Evolutionary conservation across 30 jellyfish, hydroid and myxozoan species (phyloP).

Genomic region (Nemopilema nomurai): DNA sequence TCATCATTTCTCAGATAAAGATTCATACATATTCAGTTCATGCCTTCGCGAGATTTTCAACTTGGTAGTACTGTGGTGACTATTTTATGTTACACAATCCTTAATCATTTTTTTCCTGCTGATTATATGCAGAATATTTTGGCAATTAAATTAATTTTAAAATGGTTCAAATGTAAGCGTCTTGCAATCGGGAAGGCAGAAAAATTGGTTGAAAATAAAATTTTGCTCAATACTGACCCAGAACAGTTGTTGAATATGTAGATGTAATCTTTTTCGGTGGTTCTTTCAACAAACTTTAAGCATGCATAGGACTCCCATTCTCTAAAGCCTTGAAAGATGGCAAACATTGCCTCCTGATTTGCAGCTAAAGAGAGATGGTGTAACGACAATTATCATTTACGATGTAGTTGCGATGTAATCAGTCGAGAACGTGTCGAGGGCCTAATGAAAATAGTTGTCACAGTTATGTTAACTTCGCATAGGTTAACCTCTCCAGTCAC

Average conservation of each 20-base stretch:
- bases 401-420: too few species aligned
- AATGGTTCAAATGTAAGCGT: background rate
- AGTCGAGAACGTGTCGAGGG: too few species aligned
- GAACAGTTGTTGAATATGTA: slow-evolving; percentile 64
- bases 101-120: background rate
- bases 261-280: slow-evolving; percentile 74
- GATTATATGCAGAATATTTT: background rate
- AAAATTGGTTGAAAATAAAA: background rate
- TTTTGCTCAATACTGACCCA: slow-evolving; percentile 45
- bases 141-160: background rate
- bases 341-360: slow-evolving; percentile 69
- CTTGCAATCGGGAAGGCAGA: too few species aligned
- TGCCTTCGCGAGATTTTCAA: too few species aligned
- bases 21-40: too few species aligned
- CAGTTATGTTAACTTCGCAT: too few species aligned
- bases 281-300: slow-evolving; percentile 63
- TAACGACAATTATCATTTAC: too few species aligned
- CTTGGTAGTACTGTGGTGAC: too few species aligned
- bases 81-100: too few species aligned
- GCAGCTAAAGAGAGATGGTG: slow-evolving; percentile 28
- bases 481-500: too few species aligned
- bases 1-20: too few species aligned
- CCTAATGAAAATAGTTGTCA: too few species aligned
- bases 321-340: slow-evolving; percentile 67
- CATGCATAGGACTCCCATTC: slow-evolving; percentile 84